Conservation (phyloP, 1,140 invertebrate genomes). For the Aphis craccivora region DNA sequence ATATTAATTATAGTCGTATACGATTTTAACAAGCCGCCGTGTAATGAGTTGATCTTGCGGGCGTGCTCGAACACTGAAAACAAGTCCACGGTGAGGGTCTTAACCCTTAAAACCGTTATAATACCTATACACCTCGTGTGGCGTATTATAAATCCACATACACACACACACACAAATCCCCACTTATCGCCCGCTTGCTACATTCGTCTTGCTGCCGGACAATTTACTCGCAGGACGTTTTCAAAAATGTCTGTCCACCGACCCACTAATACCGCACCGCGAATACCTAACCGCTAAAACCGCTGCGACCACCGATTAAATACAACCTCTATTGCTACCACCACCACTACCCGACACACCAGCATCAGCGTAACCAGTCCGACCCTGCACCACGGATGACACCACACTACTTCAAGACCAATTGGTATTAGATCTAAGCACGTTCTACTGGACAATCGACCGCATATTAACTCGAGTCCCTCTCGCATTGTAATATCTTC, state of each 20-base stretch:
- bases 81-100: neutral
- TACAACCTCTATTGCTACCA: neutral
- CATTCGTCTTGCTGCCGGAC: neutral
- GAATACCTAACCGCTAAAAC: neutral
- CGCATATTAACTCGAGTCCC: no score
- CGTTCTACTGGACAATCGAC: no score
- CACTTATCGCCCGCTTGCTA: neutral
- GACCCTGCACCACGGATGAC: no score
- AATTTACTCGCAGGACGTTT: neutral
- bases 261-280: neutral
- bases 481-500: no score
- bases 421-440: neutral
- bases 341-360: neutral
- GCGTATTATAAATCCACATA: no score
- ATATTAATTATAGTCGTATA: neutral
- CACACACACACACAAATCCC: neutral
- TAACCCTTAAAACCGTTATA: constrained; percentile 1
- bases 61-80: neutral
- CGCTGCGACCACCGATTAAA: neutral
- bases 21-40: neutral
- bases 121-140: neutral
- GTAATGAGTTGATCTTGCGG: neutral
- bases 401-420: neutral
- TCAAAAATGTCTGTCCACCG: neutral
- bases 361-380: no score